These are phyloP conservation scores for Diadema setosum DNA, from an alignment of 35 echinoderm and acorn worm species.

Conservation along the genomic window DNA sequence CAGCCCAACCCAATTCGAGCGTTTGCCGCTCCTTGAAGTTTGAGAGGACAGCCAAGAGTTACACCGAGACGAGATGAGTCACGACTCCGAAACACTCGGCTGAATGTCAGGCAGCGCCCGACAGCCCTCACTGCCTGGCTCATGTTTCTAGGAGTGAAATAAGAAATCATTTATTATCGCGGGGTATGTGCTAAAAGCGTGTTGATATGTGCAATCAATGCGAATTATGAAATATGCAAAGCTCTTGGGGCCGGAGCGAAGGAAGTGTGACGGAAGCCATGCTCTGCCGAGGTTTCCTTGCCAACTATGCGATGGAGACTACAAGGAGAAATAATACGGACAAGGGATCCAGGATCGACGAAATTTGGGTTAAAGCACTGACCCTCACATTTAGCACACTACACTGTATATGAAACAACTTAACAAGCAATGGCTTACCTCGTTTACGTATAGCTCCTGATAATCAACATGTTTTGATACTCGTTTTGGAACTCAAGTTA, in stretches of 20 bases:
- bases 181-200: not conserved
- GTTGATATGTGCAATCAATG: not conserved
- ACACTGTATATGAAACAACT: too few species aligned
- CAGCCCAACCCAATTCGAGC: not conserved
- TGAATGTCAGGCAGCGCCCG: not conserved
- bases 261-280: not conserved
- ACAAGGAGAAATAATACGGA: too few species aligned
- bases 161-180: conserved; percentile 4
- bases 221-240: not conserved
- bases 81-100: not conserved
- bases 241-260: not conserved
- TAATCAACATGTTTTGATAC: too few species aligned
- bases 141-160: not conserved
- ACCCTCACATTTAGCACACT: too few species aligned
- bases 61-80: not conserved
- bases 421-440: too few species aligned
- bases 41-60: not conserved
- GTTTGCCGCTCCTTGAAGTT: not conserved
- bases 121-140: not conserved
- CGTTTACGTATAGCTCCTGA: too few species aligned
- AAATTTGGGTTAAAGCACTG: too few species aligned
- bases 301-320: too few species aligned
- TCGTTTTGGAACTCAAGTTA: too few species aligned
- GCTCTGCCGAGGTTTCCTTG: not conserved
- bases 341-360: too few species aligned